Base-by-base conservation (phyloP, 2,113 vertebrate species). In the Alouatta palliata region DNA sequence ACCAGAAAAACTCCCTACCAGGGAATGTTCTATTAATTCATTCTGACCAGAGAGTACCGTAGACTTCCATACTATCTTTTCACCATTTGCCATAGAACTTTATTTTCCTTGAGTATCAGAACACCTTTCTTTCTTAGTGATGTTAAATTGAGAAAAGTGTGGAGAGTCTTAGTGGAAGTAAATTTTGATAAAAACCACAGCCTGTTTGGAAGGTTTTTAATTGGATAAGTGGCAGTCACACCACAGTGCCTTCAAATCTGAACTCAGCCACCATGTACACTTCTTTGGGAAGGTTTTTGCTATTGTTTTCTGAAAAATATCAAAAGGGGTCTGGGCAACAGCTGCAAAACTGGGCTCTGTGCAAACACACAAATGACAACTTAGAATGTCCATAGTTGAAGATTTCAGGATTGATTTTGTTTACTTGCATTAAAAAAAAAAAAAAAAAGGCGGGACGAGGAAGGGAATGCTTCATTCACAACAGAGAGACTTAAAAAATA, bases 181-280 rank as follows among this genome's bases (percentile, higher is more conserved):
- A 97, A 97, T 97, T 98, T 98, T 98, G 95, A 98, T 98, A 97
- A 98, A 98, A 98, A 71, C 88, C 91, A 90, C 85, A 92, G 97
- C 96, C 95, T 0, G 87, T 97, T 98, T 92, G 93, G 92, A 98
- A 98, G 93, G 96, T 88, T 95, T 98, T 96, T 97, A 98, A 98
- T 87, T 96, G 96, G 96, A 73, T 98, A 98, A 98, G 81, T 97
- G 86, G 97, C 96, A 96, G 91, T 97, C 96, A 97, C 27, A 64
- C 93, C 96, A 91, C 92, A 73, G 89, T 91, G 86, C 95, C 97
- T 96, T 98, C 97, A 98, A 97, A 96, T 94, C 90, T 96, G 95
- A 98, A 97, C 93, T 97, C 95, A 98, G 96, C 97, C 94, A 96
- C 97, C 96, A 96, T 96, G 97, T 96, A 98, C 98, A 98, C 94